These are phyloP conservation scores for Cheilosia scutellata DNA, from an alignment of 2,888 invertebrate species.

Conservation along the genomic window DNA sequence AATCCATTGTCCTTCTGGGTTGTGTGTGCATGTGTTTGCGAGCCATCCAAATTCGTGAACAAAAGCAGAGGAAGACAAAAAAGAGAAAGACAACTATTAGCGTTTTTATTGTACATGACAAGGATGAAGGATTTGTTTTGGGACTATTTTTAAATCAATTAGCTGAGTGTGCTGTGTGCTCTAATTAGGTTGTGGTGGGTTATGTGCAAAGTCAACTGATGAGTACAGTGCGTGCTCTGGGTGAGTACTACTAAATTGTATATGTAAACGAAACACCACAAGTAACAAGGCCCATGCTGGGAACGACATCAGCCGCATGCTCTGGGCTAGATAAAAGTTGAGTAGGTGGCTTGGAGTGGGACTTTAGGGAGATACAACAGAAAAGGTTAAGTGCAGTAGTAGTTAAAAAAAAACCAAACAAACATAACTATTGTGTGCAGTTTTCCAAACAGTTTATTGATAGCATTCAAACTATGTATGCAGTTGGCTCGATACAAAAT, in stretches of 20 bases:
- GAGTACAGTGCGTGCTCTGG: constrained; percentile 25
- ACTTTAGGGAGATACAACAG: neutral
- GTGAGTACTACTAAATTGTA: constrained; percentile 37
- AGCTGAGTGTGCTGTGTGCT: constrained; percentile 59
- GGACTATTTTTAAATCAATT: constrained; percentile 67
- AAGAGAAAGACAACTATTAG: constrained; percentile 53
- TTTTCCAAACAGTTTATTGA: neutral
- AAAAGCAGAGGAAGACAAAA: constrained; percentile 51
- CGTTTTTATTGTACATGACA: constrained; percentile 24
- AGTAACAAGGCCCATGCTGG: constrained; percentile 54
- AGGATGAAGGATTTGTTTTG: constrained; percentile 44
- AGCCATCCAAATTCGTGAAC: constrained; percentile 41
- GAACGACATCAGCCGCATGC: constrained; percentile 53
- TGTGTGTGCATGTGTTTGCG: constrained; percentile 6
- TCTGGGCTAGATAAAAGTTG: constrained; percentile 25
- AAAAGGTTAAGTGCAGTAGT: constrained; percentile 6
- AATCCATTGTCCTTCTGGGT: constrained; percentile 83
- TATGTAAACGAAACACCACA: constrained; percentile 29
- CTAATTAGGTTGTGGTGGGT: constrained; percentile 65
- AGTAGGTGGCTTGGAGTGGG: neutral
- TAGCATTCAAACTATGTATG: neutral
- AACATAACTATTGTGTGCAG: neutral
- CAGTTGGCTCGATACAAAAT: neutral
- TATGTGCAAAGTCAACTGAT: constrained; percentile 49
- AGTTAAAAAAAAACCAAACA: constrained; percentile 3